These are phyloP conservation scores for Cynoglossus semilaevis DNA, from an alignment of 2,113 vertebrate genomes.

Conservation along the genomic window DNA sequence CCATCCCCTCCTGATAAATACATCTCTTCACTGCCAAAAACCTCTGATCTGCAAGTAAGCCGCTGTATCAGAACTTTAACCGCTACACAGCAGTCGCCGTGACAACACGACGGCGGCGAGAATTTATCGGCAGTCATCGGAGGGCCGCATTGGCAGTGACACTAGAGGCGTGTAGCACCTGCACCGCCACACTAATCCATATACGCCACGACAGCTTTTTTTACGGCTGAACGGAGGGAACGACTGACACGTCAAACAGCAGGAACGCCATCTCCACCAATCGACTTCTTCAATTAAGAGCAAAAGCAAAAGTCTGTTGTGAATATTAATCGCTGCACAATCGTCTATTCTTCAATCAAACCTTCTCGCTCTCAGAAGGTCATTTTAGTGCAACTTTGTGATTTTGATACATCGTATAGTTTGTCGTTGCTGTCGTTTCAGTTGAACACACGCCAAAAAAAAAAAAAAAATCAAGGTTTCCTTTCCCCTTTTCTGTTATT, in stretches of 20 bases:
- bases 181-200: conserved; percentile 51
- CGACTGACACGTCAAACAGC: conserved; percentile 41
- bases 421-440: neutral
- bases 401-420: neutral
- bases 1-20: conserved; percentile 15
- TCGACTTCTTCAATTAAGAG: conserved; percentile 50
- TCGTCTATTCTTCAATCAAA: no score
- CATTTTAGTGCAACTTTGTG: no score
- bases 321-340: conserved; percentile 43
- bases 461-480: conserved; percentile 21
- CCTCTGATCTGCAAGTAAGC: conserved; percentile 52
- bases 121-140: conserved; percentile 46
- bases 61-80: conserved; percentile 39
- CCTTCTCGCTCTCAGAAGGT: no score
- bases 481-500: conserved; percentile 42
- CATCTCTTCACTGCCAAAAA: conserved; percentile 17
- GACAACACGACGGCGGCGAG: conserved; percentile 32
- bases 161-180: conserved; percentile 49
- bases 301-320: conserved; percentile 30
- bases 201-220: conserved; percentile 43
- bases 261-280: conserved; percentile 37
- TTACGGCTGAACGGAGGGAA: conserved; percentile 45
- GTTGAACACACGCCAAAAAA: conserved; percentile 14
- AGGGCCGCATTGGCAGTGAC: conserved; percentile 30
- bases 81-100: conserved; percentile 37